These are phyloP conservation scores for Borostomias antarcticus DNA, from an alignment of 2,797 vertebrate species.

Conservation along the genomic window DNA sequence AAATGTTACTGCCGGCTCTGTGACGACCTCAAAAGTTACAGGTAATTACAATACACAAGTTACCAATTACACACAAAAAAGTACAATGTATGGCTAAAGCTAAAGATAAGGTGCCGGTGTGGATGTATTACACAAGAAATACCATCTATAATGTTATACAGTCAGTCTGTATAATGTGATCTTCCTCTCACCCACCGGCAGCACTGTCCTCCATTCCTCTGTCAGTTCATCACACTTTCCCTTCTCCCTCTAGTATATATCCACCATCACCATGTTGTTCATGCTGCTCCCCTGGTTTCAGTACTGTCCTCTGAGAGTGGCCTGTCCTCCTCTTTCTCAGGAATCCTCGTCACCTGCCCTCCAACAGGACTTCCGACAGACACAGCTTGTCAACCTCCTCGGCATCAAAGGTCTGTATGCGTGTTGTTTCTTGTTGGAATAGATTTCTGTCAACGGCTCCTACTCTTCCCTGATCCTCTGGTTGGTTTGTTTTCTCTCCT, in stretches of 20 bases:
- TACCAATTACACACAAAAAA: no score
- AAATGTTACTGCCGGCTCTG: no score
- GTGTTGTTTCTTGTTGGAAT: neutral
- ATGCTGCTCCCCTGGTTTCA: neutral
- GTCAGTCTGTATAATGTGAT: no score
- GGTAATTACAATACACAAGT: no score
- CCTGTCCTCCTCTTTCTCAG: slow-evolving; percentile 43
- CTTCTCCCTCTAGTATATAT: neutral
- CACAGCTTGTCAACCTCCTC: slow-evolving; percentile 81
- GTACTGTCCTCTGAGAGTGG: neutral
- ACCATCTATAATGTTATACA: no score
- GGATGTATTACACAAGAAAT: no score
- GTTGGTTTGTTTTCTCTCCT: slow-evolving; percentile 28
- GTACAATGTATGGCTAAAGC: no score
- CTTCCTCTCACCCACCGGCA: neutral
- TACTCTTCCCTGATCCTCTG: slow-evolving; percentile 6
- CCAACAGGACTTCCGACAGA: slow-evolving; percentile 77
- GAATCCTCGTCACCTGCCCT: slow-evolving; percentile 67
- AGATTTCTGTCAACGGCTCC: neutral
- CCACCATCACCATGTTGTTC: neutral
- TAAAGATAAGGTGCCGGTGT: no score
- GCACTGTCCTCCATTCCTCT: no score
- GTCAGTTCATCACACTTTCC: no score
- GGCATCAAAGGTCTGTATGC: slow-evolving; percentile 64
- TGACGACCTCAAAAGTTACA: no score